These are phyloP conservation scores for Mimumesa dahlbomi DNA, from an alignment of 2,888 invertebrate species.

Conservation along the genomic window DNA sequence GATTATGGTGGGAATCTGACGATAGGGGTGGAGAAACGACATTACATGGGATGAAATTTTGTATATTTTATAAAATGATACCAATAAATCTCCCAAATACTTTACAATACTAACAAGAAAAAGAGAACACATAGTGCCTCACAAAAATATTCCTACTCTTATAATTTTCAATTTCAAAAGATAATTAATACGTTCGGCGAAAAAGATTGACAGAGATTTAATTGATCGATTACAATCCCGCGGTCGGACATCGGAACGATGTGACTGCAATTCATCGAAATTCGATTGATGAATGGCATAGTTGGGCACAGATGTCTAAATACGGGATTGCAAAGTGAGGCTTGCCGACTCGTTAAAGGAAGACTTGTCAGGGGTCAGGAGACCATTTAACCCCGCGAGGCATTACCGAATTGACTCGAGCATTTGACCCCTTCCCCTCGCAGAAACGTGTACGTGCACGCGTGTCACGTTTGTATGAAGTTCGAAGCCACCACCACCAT, in stretches of 20 bases:
- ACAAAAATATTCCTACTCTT: no score
- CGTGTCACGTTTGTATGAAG: constrained; percentile 8
- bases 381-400: constrained; percentile 73
- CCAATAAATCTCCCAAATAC: no score
- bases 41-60: no score
- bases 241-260: background rate
- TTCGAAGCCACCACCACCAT: constrained; percentile 27
- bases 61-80: no score
- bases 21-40: no score
- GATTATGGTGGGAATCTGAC: no score
- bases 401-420: constrained; percentile 76
- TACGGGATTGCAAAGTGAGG: constrained; percentile 58
- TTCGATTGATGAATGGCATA: background rate
- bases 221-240: no score
- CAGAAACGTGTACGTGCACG: constrained; percentile 17
- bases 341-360: constrained; percentile 61
- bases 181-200: no score
- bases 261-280: background rate
- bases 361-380: constrained; percentile 69
- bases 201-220: no score
- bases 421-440: constrained; percentile 72
- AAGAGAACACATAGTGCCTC: no score
- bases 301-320: constrained; percentile 36
- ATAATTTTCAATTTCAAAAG: no score
- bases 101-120: no score